Evolutionary conservation across 1,140 invertebrate species (phyloP).

Genomic region (Triops cancriformis): DNA sequence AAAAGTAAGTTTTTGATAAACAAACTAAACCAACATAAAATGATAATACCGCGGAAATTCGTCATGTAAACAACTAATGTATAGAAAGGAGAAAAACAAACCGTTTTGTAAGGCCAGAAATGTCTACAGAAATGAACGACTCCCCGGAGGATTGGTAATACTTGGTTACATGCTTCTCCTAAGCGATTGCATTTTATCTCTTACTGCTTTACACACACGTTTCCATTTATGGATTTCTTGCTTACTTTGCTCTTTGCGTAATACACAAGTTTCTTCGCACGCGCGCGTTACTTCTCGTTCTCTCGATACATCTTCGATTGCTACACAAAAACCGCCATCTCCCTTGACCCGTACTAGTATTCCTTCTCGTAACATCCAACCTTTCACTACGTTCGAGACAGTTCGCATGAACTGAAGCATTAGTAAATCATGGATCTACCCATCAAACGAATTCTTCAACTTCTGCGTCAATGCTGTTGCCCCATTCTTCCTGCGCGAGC

Average conservation of each 20-base stretch:
- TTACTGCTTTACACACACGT: background rate
- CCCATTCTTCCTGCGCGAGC: background rate
- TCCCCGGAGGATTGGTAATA: background rate
- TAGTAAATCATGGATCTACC: background rate
- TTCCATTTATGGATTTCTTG: background rate
- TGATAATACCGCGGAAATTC: too few species aligned
- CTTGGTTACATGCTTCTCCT: background rate
- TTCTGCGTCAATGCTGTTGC: background rate
- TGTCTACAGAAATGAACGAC: background rate
- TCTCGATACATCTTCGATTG: conserved; percentile 4
- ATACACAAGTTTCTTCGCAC: background rate
- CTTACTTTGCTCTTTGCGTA: background rate
- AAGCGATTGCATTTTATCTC: background rate
- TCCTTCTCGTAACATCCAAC: background rate
- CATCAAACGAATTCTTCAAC: background rate
- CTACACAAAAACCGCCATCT: background rate
- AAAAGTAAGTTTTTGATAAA: too few species aligned
- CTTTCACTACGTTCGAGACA: background rate
- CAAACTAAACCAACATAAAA: too few species aligned
- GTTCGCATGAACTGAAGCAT: background rate
- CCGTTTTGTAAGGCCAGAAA: too few species aligned
- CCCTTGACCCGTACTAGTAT: background rate
- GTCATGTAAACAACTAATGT: too few species aligned
- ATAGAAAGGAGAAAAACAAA: too few species aligned
- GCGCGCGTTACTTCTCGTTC: background rate